Conservation (phyloP, 2,888 invertebrate species). For the Agriopis leucophaearia region DNA sequence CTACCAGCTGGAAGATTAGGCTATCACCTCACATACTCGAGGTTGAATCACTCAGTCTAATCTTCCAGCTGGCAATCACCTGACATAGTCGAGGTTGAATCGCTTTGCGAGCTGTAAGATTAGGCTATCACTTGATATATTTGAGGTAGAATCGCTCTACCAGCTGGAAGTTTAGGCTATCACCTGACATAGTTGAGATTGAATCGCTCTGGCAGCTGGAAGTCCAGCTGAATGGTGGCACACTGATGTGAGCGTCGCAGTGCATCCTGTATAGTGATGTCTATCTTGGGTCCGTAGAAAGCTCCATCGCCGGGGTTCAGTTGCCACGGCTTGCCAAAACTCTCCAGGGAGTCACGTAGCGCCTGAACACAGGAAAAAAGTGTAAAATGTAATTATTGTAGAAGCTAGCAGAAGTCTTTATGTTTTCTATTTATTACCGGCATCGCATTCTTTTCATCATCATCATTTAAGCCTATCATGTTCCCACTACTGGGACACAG, state of each 20-base stretch:
- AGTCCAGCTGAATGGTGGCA: constrained; percentile 99
- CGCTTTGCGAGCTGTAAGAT: too few relatives aligned
- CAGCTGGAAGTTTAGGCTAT: neutral
- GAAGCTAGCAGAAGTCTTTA: too few relatives aligned
- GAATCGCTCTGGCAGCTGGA: constrained; percentile 97
- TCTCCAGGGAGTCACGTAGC: constrained; percentile 93
- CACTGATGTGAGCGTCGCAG: constrained; percentile 96
- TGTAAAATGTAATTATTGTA: too few relatives aligned
- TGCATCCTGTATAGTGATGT: constrained; percentile 98
- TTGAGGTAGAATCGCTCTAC: neutral
- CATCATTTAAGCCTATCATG: too few relatives aligned
- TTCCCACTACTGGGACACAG: too few relatives aligned
- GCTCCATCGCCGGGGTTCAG: constrained; percentile 98
- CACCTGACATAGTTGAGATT: constrained; percentile 74
- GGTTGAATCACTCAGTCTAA: neutral
- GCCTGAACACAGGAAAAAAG: constrained; percentile 81
- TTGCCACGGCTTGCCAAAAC: constrained; percentile 95
- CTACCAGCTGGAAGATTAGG: too few relatives aligned
- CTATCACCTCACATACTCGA: neutral
- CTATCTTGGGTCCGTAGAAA: constrained; percentile 99
- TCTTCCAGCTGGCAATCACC: neutral
- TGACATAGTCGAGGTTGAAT: neutral
- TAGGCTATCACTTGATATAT: neutral
- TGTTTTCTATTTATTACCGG: too few relatives aligned
- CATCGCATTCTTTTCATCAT: too few relatives aligned